Conservation (phyloP, 1,140 invertebrate genomes). For the Trissolcus basalis region DNA sequence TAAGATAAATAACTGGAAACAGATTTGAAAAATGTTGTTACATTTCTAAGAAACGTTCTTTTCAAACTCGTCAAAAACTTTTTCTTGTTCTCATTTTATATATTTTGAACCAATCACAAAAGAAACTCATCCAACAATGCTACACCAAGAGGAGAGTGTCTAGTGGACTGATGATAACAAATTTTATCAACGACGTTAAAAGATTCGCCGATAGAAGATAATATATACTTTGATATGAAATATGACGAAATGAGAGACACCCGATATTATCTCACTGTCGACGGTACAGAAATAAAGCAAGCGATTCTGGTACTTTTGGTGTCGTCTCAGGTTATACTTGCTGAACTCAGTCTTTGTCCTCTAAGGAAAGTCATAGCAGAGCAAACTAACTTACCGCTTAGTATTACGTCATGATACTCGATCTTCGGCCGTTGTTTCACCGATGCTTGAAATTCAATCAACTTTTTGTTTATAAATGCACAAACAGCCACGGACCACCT, state of each 20-base stretch:
- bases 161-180: no score
- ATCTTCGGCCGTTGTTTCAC: conserved; percentile 40
- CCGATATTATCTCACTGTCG: conserved; percentile 43
- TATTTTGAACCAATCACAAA: no score
- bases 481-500: background rate
- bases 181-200: conserved; percentile 2
- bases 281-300: conserved; percentile 26
- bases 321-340: conserved; percentile 46
- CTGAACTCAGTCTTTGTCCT: conserved; percentile 52
- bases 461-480: conserved; percentile 36
- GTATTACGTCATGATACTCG: conserved; percentile 43
- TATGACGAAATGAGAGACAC: conserved; percentile 30
- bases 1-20: no score
- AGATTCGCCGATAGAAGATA: conserved; percentile 13
- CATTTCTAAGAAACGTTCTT: no score
- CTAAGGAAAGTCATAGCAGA: conserved; percentile 33
- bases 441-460: conserved; percentile 50
- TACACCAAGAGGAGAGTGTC: no score
- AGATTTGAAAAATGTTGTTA: no score
- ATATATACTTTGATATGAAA: conserved; percentile 17
- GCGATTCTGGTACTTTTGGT: conserved; percentile 25
- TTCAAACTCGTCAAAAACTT: no score
- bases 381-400: conserved; percentile 45
- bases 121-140: no score
- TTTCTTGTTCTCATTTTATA: background rate